Evolutionary conservation across 2,888 invertebrate genomes (phyloP).

Genomic region (Tholera decimalis): DNA sequence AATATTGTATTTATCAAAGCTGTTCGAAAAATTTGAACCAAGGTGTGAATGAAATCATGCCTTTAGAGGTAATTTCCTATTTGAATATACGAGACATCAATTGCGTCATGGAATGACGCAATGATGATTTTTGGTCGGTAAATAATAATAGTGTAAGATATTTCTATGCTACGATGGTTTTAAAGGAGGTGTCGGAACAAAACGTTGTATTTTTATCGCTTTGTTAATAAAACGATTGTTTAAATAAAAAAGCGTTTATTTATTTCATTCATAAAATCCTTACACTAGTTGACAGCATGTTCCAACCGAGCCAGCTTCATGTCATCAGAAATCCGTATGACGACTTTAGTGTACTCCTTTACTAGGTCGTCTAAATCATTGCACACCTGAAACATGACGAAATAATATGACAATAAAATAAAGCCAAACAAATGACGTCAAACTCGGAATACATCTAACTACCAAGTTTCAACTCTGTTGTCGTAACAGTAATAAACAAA

Average conservation of each 20-base stretch:
- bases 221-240: conserved; percentile 59
- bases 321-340: conserved; percentile 93
- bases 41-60: conserved; percentile 29
- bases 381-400: conserved; percentile 90
- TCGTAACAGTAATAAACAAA: no score
- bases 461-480: no score
- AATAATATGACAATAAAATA: background rate
- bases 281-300: conserved; percentile 56
- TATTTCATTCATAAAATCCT: conserved; percentile 40
- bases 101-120: conserved; percentile 14
- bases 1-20: conserved; percentile 24
- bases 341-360: conserved; percentile 92
- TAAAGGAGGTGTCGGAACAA: conserved; percentile 50
- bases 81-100: conserved; percentile 14
- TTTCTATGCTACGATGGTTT: conserved; percentile 29
- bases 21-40: conserved; percentile 22
- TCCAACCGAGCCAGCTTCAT: conserved; percentile 84
- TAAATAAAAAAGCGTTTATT: conserved; percentile 38
- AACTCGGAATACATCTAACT: no score
- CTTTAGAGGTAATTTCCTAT: conserved; percentile 31
- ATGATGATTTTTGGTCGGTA: conserved; percentile 15
- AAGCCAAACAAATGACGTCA: background rate
- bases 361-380: conserved; percentile 92
- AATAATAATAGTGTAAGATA: conserved; percentile 41
- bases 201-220: conserved; percentile 48